These are phyloP conservation scores for Heliconius cydno DNA, from an alignment of 2,888 invertebrate genomes.

Conservation along the genomic window DNA sequence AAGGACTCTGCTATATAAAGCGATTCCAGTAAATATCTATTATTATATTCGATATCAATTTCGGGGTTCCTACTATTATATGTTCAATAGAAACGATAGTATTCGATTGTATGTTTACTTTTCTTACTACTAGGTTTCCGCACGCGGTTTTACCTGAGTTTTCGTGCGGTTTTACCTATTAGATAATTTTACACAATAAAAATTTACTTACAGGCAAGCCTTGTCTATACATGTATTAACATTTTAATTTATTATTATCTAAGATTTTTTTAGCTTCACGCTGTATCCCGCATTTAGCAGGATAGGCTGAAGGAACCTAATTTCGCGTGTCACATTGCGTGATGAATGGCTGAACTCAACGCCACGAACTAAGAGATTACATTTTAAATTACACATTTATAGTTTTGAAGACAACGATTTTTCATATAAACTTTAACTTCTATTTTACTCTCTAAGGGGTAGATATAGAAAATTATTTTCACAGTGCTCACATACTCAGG, in stretches of 20 bases:
- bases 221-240: too few species aligned
- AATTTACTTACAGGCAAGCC: too few species aligned
- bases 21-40: slow-evolving; percentile 18
- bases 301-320: not conserved
- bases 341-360: not conserved
- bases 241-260: too few species aligned
- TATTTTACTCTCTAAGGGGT: too few species aligned
- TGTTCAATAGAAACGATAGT: not conserved
- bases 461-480: too few species aligned
- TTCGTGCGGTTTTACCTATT: too few species aligned
- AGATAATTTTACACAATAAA: too few species aligned
- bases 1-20: slow-evolving; percentile 8
- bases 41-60: slow-evolving; percentile 23
- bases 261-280: not conserved
- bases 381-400: too few species aligned
- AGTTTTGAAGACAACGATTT: too few species aligned
- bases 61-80: not conserved
- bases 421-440: too few species aligned
- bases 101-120: not conserved
- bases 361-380: not conserved
- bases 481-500: too few species aligned
- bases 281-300: not conserved
- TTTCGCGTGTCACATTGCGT: too few species aligned
- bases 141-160: not conserved
- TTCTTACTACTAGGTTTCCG: not conserved